Conservation (phyloP, 2,888 invertebrate species). For the Tenthredo distinguenda region DNA sequence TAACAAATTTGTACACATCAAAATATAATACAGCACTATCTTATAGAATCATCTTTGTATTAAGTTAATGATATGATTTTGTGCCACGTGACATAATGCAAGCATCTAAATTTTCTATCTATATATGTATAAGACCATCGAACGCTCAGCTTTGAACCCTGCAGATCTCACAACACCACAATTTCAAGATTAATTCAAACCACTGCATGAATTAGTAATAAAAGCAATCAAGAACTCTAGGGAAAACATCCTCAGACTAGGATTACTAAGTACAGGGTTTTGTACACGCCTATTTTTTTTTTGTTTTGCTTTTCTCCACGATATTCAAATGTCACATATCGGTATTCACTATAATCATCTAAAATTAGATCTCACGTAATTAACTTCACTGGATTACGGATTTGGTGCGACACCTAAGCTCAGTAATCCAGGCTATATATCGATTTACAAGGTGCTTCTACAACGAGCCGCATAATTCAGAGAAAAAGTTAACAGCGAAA, state of each 20-base stretch:
- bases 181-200: constrained; percentile 37
- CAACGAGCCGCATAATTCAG: background rate
- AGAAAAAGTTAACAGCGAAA: background rate
- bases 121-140: constrained; percentile 31
- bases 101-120: constrained; percentile 38
- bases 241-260: constrained; percentile 24
- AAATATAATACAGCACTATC: constrained; percentile 37
- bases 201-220: constrained; percentile 28
- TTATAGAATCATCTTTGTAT: constrained; percentile 4
- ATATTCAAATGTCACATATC: constrained; percentile 6
- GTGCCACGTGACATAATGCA: constrained; percentile 47
- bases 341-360: constrained; percentile 22
- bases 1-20: constrained; percentile 22
- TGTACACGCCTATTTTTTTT: background rate
- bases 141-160: constrained; percentile 15
- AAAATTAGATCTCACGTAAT: constrained; percentile 27
- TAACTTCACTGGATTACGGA: constrained; percentile 7
- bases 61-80: constrained; percentile 43
- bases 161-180: constrained; percentile 12
- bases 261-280: constrained; percentile 31
- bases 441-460: constrained; percentile 15
- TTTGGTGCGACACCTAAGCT: constrained; percentile 20
- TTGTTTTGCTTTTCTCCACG: constrained; percentile 4
- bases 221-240: constrained; percentile 26
- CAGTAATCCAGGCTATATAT: constrained; percentile 36